Evolutionary conservation across 2,113 vertebrate species (phyloP), one percentile per base, ranked within the genome.

Genomic region (Cynocephalus volans): DNA sequence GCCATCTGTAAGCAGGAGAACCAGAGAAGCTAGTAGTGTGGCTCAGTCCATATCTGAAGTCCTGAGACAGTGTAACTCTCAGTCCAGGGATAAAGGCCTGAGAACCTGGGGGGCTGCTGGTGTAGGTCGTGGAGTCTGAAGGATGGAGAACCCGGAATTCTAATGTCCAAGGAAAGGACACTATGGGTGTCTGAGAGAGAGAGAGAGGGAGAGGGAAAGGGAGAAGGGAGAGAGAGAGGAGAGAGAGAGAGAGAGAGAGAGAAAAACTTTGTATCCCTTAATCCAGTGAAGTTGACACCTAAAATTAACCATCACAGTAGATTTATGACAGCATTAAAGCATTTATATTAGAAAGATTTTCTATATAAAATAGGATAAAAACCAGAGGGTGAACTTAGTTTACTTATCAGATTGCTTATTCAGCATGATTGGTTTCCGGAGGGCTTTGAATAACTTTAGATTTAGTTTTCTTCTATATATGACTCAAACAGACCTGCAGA

Each of bases 381-480:
- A 85, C 17, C 8, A 73, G 62, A 65, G 21, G 12, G 3, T 72
- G 58, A 67, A 67, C 48, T 93, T 70, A 72, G 41, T 76, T 85
- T 1, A 64, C 23, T 88, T 94, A 84, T 67, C 64, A 91, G 45
- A 92, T 75, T 87, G 12, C 83, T 67, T 65, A 36, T 60, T 83
- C 23, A 65, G 62, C 73, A 65, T 72, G 36, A 72, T 23, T 96
- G n/a, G 50, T 94, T 94, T 65, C 92, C 36, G 84, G 50, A 95
- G 70, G 31, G 28, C 28, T 90, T 82, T 91, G n/a, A 72, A 82
- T 94, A 72, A 80, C 36, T 12, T 69, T 76, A 88, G 76, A 79
- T 72, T 92, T 88, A 82, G 45, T 95, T 93, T 93, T 93, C 65
- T 88, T 95, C 41, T 19, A 64, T 58, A 31, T 73, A 56, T 83